Percentiles rank a stretch among this genome's conserved stretches.
Conservation (phyloP, 2,113 vertebrate genomes). For the Saccopteryx leptura region DNA sequence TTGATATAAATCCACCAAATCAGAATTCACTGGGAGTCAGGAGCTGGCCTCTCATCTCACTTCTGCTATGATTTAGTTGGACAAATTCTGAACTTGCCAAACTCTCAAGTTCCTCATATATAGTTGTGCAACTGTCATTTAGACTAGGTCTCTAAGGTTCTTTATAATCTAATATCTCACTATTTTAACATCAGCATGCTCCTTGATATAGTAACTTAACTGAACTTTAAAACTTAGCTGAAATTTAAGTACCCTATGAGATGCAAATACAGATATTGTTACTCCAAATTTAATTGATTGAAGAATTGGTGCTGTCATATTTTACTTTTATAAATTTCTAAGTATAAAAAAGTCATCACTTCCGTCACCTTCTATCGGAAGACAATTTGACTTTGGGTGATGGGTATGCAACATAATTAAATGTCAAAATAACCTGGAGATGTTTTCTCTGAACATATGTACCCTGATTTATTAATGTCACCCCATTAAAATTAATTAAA, state of each 20-base stretch:
- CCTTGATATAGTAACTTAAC: neutral
- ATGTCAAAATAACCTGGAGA: too few relatives aligned
- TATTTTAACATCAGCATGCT: neutral
- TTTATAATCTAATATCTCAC: neutral
- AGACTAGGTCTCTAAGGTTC: neutral
- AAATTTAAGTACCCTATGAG: neutral
- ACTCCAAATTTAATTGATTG: neutral
- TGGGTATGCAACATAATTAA: too few relatives aligned
- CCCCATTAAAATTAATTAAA: too few relatives aligned
- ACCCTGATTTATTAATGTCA: too few relatives aligned
- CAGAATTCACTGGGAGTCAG: neutral
- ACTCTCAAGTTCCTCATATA: neutral
- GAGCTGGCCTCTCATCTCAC: neutral
- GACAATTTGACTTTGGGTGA: too few relatives aligned
- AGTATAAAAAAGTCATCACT: neutral
- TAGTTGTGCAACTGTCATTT: neutral
- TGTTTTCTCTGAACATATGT: too few relatives aligned
- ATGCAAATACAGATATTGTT: neutral
- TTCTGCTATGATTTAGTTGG: neutral
- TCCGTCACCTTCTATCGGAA: too few relatives aligned
- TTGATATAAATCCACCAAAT: neutral
- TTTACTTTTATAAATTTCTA: neutral
- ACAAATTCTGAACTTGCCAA: neutral
- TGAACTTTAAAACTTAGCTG: neutral
- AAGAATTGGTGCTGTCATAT: neutral